These are phyloP conservation scores for Philotrypesis tridentata DNA, from an alignment of 1,140 invertebrate species.

Conservation along the genomic window DNA sequence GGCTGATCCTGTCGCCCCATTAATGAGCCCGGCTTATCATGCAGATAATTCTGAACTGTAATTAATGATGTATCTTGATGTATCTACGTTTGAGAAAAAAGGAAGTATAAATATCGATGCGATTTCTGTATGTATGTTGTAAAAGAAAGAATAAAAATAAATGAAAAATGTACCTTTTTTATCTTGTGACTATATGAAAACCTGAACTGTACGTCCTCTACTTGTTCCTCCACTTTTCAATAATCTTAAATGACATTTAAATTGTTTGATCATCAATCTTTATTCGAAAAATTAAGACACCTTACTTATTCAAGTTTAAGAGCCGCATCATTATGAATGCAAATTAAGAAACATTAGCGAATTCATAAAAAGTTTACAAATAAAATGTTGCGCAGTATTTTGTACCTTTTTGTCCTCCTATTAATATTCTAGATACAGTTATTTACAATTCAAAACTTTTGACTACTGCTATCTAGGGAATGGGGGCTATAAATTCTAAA, in stretches of 20 bases:
- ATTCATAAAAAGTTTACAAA: not conserved
- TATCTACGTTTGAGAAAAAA: not conserved
- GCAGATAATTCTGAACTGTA: not conserved
- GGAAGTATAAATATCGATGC: not conserved
- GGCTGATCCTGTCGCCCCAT: not conserved
- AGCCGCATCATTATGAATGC: not conserved
- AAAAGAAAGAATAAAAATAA: not conserved
- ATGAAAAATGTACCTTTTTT: not conserved
- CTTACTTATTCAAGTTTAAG: not conserved
- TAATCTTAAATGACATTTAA: too few species aligned
- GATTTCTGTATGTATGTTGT: not conserved
- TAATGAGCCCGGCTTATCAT: constrained; percentile 18
- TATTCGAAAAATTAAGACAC: not conserved
- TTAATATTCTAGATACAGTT: not conserved
- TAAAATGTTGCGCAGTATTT: not conserved
- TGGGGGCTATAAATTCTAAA: constrained; percentile 1
- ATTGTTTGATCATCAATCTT: too few species aligned
- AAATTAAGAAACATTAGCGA: not conserved
- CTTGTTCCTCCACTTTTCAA: too few species aligned
- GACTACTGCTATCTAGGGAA: not conserved
- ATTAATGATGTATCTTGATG: not conserved
- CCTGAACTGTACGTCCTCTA: too few species aligned
- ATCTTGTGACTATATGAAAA: not conserved
- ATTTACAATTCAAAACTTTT: not conserved
- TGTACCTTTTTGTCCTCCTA: not conserved